Base-by-base conservation (phyloP, 2,113 vertebrate genomes). In the Apodemus sylvaticus region DNA sequence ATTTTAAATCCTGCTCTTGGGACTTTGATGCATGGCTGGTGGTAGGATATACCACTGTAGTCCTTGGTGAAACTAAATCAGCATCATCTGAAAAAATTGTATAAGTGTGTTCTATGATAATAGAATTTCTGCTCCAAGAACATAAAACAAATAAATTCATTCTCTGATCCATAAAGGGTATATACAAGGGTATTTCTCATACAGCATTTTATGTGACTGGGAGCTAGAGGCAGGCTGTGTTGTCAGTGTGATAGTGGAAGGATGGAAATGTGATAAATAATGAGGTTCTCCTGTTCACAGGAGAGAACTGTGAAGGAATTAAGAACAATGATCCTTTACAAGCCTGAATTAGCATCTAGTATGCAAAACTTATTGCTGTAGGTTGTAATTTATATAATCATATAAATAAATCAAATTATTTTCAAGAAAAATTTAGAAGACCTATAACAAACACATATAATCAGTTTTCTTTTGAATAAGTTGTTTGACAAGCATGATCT, bases 61-160 rank as follows among this genome's bases (percentile, higher is more conserved):
- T 48, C 45, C 55, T n/a, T 94, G 36, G 31, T 55, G 11, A 77
- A 42, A 87, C 26, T 83, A 66, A 94, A 66, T 92, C 86, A 26
- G 39, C n/a, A 39, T 14, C 68, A 51, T 10, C 9, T 62, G 10
- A 42, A 74, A 74, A 74, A 39, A 74, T 12, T 42, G 22, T 58
- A 20, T 62, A 39, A 36, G 1, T 13, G 36, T 60, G 14, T 58
- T 91, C n/a, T 94, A 55, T 66, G 19, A 31, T 89, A 86, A 76
- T 22, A 91, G 22, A 92, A 85, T 66, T 88, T 96, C 48, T 76
- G 19, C 70, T 92, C 26, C 26, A 48, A 93, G 51, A 36, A 58
- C 16, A 81, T 62, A 83, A 86, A 58, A n/a, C 22, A 93, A 86
- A 90, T 39, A 62, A 34, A 48, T 74, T 85, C 20, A 83, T 39